Base-by-base conservation (phyloP, 2,797 vertebrate genomes). In the Hyperoplus immaculatus region DNA sequence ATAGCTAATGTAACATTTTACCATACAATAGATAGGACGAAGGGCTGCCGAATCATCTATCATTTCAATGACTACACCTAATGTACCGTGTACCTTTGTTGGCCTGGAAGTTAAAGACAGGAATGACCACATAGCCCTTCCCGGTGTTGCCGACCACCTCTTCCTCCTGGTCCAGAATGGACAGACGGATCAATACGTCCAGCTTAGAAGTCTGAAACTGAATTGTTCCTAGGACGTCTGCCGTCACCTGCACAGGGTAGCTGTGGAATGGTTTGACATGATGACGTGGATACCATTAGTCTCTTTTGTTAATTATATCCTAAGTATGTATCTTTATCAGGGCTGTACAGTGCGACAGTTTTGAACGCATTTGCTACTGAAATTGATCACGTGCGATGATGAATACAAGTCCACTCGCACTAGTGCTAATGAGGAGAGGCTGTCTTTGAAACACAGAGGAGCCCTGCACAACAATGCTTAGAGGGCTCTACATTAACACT, bases 71-170 rank as follows among this genome's bases (percentile, higher is more conserved):
- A 51, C 29, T 54, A 41, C 53, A 57, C 3, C 51, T 57, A 72
- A 74, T 14, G 7, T 29, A 42, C 49, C 46, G 42, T 15, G 10
- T 58, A 94, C 93, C 88, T 77, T 91, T 88, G 73, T 83, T 92
- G 2, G 89, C 78, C 72, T 92, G 65, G 88, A 99, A 98, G 81
- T 76, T 82, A 92, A 97, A 96, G 11, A 93, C 89, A 29, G 97
- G 97, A 70, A 99, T 96, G 11, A 97, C 43, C 49, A 93, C 95
- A 49, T 94, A 94, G 39, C 97, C 97, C 75, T 92, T 97, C 46
- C 97, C 97, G 0, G 65, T 88, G 51, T 86, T 76, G 76, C 92
- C 86, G 4, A 73, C 84, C 13, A 97, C 83, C 75, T 93, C 88
- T 60, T 94, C 94, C 61, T 96, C 95, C 2, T 94, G 93, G 83